Evolutionary conservation across 1,140 invertebrate genomes (phyloP), one percentile per base, ranked within the genome.

Genomic region (Atta colombica): DNA sequence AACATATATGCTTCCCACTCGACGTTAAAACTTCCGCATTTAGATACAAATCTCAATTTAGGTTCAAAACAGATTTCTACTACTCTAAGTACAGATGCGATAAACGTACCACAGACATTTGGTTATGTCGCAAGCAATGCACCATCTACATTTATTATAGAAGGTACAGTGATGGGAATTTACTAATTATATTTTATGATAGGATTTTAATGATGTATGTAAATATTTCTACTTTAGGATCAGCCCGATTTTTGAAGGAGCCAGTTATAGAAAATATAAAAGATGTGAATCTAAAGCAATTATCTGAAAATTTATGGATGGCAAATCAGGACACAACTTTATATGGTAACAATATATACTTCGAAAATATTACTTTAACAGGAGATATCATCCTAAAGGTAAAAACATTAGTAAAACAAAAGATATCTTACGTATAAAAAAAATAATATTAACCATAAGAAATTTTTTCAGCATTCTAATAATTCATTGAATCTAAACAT

Each of bases 261-360:
- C 94, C 94, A 61, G 28, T 0, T 12, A 69, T 94, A 55, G 31
- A 87, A 60, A 90, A 71, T 65, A 71, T 94, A 49, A 94, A 93
- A 51, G 16, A 85, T 28, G 68, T 82, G 53, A 90, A 89, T 71
- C 21, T 94, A 39, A 35, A 85, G 10, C 31, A 91, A 58, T 53
- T 92, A 8, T 81, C 82, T 8, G 2, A 72, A n/a, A 55, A 92
- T 14, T 78, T 92, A 66, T 95, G 93, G 94, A 80, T 94, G 66
- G 53, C 80, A 28, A 81, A 91, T 77, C 58, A 81, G 53, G 28
- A 77, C 21, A 75, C 77, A 21, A 85, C 28, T 71, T 74, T 94
- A 51, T 71, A 61, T n/a, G 91, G 86, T 39, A 88, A 45, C 21
- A 87, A 82, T 60, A 35, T 92, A 3, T 39, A 85, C 1, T 14